Evolutionary conservation across 2,113 vertebrate genomes (phyloP).

Genomic region (Sarotherodon lohbergeri): DNA sequence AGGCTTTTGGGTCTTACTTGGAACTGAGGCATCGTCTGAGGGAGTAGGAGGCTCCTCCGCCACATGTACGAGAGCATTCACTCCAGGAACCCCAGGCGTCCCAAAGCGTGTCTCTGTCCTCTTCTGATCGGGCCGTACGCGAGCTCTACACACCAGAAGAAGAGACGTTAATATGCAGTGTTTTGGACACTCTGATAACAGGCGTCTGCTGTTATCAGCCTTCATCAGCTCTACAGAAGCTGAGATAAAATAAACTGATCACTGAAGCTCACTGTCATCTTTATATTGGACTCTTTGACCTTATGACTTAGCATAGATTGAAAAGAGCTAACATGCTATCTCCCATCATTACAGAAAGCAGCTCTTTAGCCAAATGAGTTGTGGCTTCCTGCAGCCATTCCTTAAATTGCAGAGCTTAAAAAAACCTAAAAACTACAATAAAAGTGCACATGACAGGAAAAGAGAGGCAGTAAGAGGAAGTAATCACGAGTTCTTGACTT

Average conservation of each 20-base stretch:
- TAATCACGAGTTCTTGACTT: slow-evolving; percentile 31
- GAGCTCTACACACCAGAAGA: slow-evolving; percentile 76
- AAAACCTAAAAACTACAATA: neutral
- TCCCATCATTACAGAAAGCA: neutral
- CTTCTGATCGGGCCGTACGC: slow-evolving; percentile 85
- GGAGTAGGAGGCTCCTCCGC: slow-evolving; percentile 92
- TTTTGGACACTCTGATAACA: neutral
- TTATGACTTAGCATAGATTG: neutral
- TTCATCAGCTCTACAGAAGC: neutral
- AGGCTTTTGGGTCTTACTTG: slow-evolving; percentile 73
- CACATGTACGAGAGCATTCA: slow-evolving; percentile 93
- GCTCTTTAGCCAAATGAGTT: neutral
- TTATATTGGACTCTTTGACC: neutral
- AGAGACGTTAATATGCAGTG: neutral
- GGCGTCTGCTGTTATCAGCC: neutral
- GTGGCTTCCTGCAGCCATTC: neutral
- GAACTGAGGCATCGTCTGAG: slow-evolving; percentile 90
- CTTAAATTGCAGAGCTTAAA: neutral
- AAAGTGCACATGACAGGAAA: slow-evolving; percentile 18
- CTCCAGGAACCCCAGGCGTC: slow-evolving; percentile 97
- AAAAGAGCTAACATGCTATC: neutral
- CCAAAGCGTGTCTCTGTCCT: slow-evolving; percentile 89
- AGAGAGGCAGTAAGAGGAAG: slow-evolving; percentile 13
- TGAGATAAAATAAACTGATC: neutral
- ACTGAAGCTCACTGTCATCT: neutral